These are phyloP conservation scores for Eucriotettix oculatus DNA, from an alignment of 2,888 invertebrate species.

Conservation along the genomic window DNA sequence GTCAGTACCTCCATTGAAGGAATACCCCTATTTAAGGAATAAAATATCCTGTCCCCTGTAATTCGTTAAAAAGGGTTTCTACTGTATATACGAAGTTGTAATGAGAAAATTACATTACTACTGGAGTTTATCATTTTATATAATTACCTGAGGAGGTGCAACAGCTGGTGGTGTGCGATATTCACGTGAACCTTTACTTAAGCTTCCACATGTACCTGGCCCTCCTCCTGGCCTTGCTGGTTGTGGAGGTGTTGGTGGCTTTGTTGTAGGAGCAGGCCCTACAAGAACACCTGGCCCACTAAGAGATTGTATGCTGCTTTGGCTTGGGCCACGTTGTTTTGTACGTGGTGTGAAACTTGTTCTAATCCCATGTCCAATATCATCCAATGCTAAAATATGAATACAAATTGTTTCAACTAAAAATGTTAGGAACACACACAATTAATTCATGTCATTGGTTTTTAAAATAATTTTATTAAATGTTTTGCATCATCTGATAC, in stretches of 20 bases:
- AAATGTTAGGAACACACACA: no score
- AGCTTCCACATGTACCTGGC: slow-evolving; percentile 34
- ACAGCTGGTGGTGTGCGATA: slow-evolving; percentile 93
- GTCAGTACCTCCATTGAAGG: no score
- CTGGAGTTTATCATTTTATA: background rate
- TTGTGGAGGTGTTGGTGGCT: slow-evolving; percentile 90
- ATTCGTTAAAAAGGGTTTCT: no score
- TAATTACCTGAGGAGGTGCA: slow-evolving; percentile 72
- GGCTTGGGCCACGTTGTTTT: slow-evolving; percentile 57
- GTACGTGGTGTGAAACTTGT: slow-evolving; percentile 46
- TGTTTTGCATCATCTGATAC: no score
- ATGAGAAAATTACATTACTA: background rate
- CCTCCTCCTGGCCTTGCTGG: slow-evolving; percentile 40
- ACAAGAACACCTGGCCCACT: slow-evolving; percentile 28
- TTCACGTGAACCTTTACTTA: slow-evolving; percentile 46
- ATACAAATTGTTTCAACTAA: background rate
- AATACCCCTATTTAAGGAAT: no score
- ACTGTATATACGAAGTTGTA: no score
- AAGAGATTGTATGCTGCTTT: slow-evolving; percentile 38
- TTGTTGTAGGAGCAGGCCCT: slow-evolving; percentile 82
- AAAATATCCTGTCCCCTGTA: no score
- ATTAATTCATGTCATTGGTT: no score
- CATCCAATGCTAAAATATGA: slow-evolving; percentile 54
- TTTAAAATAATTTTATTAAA: no score
- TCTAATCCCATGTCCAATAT: slow-evolving; percentile 82